phyloP scores from a whole-genome alignment of 2,113 vertebrate genomes.

The Sylvilagus bachmani region DNA sequence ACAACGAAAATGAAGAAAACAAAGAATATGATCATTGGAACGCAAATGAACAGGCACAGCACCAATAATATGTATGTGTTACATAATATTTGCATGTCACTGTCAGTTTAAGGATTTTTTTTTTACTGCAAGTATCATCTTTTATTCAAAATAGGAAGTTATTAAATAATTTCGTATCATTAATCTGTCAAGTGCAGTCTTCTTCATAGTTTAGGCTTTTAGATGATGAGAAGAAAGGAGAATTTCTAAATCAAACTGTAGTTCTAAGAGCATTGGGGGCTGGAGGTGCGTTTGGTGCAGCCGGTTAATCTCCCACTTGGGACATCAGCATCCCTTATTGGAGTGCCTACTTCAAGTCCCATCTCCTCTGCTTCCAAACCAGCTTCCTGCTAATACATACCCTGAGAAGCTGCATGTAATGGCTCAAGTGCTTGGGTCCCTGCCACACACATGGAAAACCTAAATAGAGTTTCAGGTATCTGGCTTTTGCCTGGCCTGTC shows the following conservation, averaged over 20 bases:
- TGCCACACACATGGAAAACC: no score
- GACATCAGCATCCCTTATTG: no score
- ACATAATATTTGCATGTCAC: not conserved
- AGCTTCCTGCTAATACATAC: no score
- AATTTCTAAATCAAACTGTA: not conserved
- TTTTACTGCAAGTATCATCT: not conserved
- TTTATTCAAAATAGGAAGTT: constrained; percentile 63
- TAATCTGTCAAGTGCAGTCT: constrained; percentile 66
- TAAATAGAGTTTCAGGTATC: no score
- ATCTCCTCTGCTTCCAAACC: no score
- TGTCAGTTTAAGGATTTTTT: not conserved
- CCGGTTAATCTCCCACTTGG: no score
- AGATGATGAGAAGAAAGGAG: not conserved
- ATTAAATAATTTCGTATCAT: constrained; percentile 76
- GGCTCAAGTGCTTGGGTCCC: no score
- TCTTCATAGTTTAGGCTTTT: constrained; percentile 45
- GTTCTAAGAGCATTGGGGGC: not conserved
- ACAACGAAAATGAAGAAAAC: not conserved
- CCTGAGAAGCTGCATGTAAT: no score
- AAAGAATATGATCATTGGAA: not conserved
- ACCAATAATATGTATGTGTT: not conserved
- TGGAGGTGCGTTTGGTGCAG: no score
- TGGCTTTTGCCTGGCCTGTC: no score
- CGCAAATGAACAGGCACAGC: not conserved
- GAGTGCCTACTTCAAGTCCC: no score